These are phyloP conservation scores for Hypanus sabinus DNA, from an alignment of 2,113 vertebrate species.

Conservation along the genomic window DNA sequence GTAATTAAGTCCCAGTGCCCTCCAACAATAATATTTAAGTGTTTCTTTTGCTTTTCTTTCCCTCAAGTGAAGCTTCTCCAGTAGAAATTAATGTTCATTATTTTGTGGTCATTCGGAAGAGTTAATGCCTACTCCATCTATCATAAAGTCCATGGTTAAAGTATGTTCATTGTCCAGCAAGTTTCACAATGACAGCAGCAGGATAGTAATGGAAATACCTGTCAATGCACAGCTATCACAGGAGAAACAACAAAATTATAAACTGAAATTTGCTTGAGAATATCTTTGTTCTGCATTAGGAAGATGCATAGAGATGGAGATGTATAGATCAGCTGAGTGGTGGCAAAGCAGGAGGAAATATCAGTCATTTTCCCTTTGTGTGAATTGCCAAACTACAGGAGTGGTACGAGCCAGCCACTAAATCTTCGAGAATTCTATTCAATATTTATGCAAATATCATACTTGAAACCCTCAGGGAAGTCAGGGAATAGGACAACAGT, in stretches of 20 bases:
- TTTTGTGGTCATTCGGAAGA: neutral
- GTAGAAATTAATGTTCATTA: no score
- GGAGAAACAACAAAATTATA: neutral
- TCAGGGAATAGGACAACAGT: neutral
- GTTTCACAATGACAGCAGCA: neutral
- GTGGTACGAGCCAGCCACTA: neutral
- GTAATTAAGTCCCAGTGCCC: conserved; percentile 16
- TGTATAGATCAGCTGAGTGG: neutral
- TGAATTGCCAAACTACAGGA: neutral
- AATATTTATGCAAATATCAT: neutral
- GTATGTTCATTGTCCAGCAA: neutral
- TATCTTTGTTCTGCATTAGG: neutral
- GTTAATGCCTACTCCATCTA: neutral
- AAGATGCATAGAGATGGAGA: neutral
- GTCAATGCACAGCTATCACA: neutral
- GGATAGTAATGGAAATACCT: neutral
- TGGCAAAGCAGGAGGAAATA: neutral
- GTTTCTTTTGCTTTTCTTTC: neutral
- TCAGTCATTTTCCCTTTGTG: no score
- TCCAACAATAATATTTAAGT: neutral
- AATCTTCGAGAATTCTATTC: neutral
- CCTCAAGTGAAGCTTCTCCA: no score
- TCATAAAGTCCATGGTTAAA: neutral
- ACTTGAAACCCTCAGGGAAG: neutral
- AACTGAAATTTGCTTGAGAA: neutral